phyloP scores from a whole-genome alignment of 2,113 vertebrate species.

The Cololabis saira region DNA sequence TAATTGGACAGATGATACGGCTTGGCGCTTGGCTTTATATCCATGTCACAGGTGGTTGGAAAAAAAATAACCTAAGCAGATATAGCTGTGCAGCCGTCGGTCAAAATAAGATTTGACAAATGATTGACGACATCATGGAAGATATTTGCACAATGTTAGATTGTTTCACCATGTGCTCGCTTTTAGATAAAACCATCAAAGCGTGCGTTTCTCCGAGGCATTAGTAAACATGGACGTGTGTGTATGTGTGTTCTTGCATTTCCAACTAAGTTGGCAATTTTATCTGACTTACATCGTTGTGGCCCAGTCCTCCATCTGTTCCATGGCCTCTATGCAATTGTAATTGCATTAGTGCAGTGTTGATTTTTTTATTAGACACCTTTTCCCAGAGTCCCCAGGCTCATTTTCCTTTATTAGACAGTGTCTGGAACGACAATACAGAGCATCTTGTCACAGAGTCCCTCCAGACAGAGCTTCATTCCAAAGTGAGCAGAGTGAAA shows the following conservation, averaged over 20 bases:
- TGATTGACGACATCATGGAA: conserved; percentile 5
- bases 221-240: not conserved
- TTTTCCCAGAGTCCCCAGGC: conserved; percentile 62
- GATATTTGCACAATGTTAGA: conserved; percentile 21
- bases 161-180: conserved; percentile 27
- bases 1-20: conserved; percentile 62
- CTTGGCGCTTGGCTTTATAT: conserved; percentile 24
- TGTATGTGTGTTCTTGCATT: conserved; percentile 8
- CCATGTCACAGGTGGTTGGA: conserved; percentile 42
- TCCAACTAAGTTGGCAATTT: conserved; percentile 24
- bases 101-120: conserved; percentile 26
- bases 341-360: conserved; percentile 69
- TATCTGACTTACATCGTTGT: conserved; percentile 27
- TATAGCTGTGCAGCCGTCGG: not conserved
- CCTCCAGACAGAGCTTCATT: conserved; percentile 50
- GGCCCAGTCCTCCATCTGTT: conserved; percentile 47
- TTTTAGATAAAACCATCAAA: not conserved
- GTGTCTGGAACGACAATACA: conserved; percentile 53
- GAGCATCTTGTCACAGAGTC: conserved; percentile 28
- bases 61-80: conserved; percentile 41
- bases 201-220: not conserved
- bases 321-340: conserved; percentile 33
- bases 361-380: conserved; percentile 68
- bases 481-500: conserved; percentile 39
- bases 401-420: conserved; percentile 70